These are phyloP conservation scores for Tetragonula clypearis DNA, from an alignment of 1,140 invertebrate genomes.

Conservation along the genomic window DNA sequence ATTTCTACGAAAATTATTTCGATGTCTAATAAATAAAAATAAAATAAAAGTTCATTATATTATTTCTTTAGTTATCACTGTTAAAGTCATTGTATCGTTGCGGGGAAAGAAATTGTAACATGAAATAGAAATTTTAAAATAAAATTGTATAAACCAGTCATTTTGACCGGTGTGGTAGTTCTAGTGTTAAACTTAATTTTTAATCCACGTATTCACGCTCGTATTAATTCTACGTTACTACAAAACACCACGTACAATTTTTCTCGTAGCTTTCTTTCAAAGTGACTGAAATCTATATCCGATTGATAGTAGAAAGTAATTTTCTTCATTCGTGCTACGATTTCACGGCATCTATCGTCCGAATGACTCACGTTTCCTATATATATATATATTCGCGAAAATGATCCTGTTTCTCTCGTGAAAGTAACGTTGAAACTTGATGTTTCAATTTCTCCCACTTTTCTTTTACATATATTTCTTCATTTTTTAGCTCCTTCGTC, in stretches of 20 bases:
- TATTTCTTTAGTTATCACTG: no score
- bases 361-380: background rate
- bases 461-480: background rate
- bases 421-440: conserved; percentile 8
- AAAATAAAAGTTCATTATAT: no score
- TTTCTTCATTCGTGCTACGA: background rate
- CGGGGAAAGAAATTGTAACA: no score
- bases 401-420: conserved; percentile 10
- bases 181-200: background rate
- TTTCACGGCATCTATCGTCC: background rate
- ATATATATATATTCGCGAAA: background rate
- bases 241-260: background rate
- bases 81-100: no score
- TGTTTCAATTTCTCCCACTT: background rate
- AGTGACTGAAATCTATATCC: background rate
- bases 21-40: no score
- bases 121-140: no score
- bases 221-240: background rate
- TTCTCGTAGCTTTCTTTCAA: background rate
- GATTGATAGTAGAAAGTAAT: background rate
- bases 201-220: background rate
- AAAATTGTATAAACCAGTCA: no score
- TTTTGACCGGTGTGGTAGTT: no score
- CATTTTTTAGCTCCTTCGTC: background rate
- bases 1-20: no score